These are phyloP conservation scores for Andinoacara biseriatus DNA, from an alignment of 2,113 vertebrate species.

Conservation along the genomic window DNA sequence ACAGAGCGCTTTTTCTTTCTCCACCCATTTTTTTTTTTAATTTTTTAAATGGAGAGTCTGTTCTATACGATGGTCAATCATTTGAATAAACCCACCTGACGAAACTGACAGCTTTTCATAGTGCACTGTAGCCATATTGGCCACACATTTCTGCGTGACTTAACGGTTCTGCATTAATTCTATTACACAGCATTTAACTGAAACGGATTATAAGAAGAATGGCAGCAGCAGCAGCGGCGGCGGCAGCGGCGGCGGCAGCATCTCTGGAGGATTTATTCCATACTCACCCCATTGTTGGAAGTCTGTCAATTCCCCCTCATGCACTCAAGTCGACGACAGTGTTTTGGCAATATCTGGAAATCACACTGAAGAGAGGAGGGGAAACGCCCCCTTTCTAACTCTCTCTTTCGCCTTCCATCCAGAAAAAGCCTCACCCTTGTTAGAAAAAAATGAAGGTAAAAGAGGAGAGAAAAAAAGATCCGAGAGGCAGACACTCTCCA, in stretches of 20 bases:
- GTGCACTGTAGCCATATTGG: conserved; percentile 55
- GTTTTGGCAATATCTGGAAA: conserved; percentile 72
- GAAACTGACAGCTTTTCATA: conserved; percentile 39
- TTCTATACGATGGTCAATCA: conserved; percentile 39
- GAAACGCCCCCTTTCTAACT: conserved; percentile 75
- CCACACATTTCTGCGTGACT: conserved; percentile 49
- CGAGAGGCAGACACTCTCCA: conserved; percentile 61
- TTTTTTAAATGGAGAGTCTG: background rate
- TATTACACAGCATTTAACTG: conserved; percentile 50
- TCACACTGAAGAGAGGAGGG: conserved; percentile 53
- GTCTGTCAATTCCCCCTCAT: conserved; percentile 66
- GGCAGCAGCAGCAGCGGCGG: conserved; percentile 6
- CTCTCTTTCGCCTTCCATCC: conserved; percentile 48
- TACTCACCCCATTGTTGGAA: conserved; percentile 77
- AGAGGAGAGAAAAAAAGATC: conserved; percentile 48
- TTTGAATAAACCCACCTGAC: conserved; percentile 43
- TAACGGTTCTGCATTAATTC: conserved; percentile 42
- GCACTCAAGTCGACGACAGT: conserved; percentile 61
- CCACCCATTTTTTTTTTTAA: background rate
- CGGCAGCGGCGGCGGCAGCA: background rate
- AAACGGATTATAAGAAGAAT: conserved; percentile 32
- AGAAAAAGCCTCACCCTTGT: conserved; percentile 25
- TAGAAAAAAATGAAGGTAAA: conserved; percentile 42
- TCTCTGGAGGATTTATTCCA: conserved; percentile 43
- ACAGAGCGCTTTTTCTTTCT: conserved; percentile 19